phyloP scores from a whole-genome alignment of 2,888 invertebrate genomes.

The Serripes groenlandicus region DNA sequence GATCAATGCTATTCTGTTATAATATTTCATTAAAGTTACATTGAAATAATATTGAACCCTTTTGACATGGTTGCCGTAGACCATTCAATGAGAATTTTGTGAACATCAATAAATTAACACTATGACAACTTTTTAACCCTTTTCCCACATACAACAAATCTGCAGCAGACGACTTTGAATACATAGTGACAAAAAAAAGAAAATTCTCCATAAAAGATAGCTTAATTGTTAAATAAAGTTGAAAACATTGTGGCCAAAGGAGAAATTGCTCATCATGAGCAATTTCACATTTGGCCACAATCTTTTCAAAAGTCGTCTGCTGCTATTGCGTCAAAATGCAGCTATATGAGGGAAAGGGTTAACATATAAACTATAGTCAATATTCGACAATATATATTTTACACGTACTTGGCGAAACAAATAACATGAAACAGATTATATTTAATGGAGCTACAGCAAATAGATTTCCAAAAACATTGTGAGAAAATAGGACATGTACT shows the following conservation, averaged over 20 bases:
- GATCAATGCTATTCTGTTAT: constrained; percentile 7
- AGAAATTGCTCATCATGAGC: constrained; percentile 2
- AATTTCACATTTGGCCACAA: not conserved
- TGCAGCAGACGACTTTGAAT: not conserved
- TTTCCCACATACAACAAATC: not conserved
- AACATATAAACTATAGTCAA: too few species aligned
- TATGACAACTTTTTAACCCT: not conserved
- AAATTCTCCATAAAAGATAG: not conserved
- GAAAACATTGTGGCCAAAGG: constrained; percentile 5
- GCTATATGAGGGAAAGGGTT: not conserved
- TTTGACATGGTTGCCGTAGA: not conserved
- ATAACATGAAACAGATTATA: too few species aligned
- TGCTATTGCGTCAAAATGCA: not conserved
- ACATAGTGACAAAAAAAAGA: not conserved
- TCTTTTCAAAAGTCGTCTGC: not conserved
- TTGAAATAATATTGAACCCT: constrained; percentile 14
- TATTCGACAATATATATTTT: too few species aligned
- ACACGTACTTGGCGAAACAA: too few species aligned
- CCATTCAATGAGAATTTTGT: not conserved
- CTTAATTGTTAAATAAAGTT: not conserved
- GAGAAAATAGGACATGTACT: too few species aligned
- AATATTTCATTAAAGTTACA: constrained; percentile 20
- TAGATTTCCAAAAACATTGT: too few species aligned
- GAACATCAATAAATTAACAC: not conserved
- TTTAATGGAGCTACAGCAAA: too few species aligned